Evolutionary conservation across 2,888 invertebrate species (phyloP), one percentile per base, ranked within the genome.

Genomic region (Ligdia adustata): DNA sequence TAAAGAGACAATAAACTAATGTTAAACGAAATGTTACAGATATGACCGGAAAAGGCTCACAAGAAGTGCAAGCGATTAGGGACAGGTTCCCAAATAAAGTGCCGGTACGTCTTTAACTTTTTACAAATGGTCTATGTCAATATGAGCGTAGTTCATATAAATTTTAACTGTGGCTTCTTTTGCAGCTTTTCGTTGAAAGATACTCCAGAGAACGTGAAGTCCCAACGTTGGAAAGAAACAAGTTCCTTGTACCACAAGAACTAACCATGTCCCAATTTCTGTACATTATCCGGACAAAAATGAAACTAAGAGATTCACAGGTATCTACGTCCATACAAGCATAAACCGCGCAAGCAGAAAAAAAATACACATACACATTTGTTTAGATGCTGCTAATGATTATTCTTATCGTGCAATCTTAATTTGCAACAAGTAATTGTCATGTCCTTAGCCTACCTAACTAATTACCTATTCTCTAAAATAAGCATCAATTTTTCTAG

Each of bases 241-340:
- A 97, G 78, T 97, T 95, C 83, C 86, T 97, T 51, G 96, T 97
- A 11, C 97, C 97, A 1, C 95, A 96, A 83, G 97, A 96, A 75
- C 92, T 97, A 6, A 95, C 96, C 0, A 95, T 97, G 93, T 96
- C 96, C 41, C 97, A 97, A 86, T 95, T 97, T 69, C 92, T 95
- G 16, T 94, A 94, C 62, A 95, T 97, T 45, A 95, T 97, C 48
- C 68, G 89, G 52, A 80, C 84, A 4, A 90, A 90, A 60, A 85
- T 91, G 82, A 90, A 90, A 75, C 64, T 91, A 39, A 72, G 80
- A 62, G 87, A 88, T 45, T 80, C 88, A 7, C 89, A 90, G 75
- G 89, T 88, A 60, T 47, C n/a, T n/a, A n/a, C n/a, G n/a, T n/a
- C n/a, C n/a, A n/a, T n/a, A n/a, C n/a, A n/a, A n/a, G n/a, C n/a